Evolutionary conservation across 2,888 invertebrate genomes (phyloP).

Genomic region (Apamea epomidion): DNA sequence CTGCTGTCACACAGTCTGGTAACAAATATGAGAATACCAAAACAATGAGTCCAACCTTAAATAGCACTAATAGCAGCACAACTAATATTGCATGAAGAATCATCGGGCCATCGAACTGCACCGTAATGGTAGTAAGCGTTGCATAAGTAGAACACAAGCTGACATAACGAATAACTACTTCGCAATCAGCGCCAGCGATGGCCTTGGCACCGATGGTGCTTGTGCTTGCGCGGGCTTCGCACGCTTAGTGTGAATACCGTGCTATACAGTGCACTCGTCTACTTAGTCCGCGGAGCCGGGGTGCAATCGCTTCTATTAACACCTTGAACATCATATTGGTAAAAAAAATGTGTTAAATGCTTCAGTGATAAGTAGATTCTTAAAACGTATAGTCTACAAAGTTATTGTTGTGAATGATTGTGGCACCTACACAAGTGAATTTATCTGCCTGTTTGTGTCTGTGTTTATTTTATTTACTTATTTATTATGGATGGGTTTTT

Average conservation of each 20-base stretch:
- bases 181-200: conserved; percentile 81
- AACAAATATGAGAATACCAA: background rate
- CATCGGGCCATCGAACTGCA: conserved; percentile 85
- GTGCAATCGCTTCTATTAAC: conserved; percentile 69
- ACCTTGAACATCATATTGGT: conserved; percentile 66
- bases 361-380: conserved; percentile 34
- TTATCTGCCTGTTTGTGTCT: conserved; percentile 5
- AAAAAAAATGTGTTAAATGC: conserved; percentile 51
- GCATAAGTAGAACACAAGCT: conserved; percentile 89
- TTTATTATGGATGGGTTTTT: background rate
- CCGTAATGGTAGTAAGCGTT: conserved; percentile 82
- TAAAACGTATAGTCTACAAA: background rate
- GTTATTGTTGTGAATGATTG: conserved; percentile 28
- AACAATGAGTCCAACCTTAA: background rate
- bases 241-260: conserved; percentile 67
- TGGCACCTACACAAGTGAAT: conserved; percentile 22
- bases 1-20: background rate
- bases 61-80: background rate
- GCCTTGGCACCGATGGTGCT: conserved; percentile 86
- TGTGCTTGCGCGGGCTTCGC: conserved; percentile 64
- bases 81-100: conserved; percentile 60
- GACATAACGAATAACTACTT: conserved; percentile 87
- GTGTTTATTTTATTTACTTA: background rate
- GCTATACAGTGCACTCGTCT: conserved; percentile 71
- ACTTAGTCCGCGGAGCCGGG: conserved; percentile 74